Conservation (phyloP, 2,797 vertebrate genomes). For the Sebastes umbrosus region DNA sequence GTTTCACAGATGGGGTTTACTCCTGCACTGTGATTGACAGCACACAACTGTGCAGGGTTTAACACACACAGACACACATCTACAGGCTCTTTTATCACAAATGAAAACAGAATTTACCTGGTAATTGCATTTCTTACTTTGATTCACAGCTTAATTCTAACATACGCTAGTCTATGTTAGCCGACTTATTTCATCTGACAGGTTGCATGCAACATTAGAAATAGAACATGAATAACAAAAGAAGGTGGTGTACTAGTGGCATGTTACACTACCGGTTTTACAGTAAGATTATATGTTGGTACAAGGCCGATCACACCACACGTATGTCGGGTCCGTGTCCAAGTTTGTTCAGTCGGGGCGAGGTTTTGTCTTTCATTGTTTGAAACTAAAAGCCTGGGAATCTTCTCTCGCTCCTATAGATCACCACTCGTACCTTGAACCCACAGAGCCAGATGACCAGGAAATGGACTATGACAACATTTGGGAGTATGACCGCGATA, state of each 20-base stretch:
- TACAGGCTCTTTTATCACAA: not conserved
- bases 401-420: slow-evolving; percentile 69
- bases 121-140: not conserved
- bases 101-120: slow-evolving; percentile 15
- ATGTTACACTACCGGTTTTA: slow-evolving; percentile 48
- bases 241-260: slow-evolving; percentile 1
- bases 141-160: not conserved
- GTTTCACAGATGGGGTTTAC: slow-evolving; percentile 49
- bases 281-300: slow-evolving; percentile 27
- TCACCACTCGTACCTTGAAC: slow-evolving; percentile 81
- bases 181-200: not conserved
- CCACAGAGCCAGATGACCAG: slow-evolving; percentile 84
- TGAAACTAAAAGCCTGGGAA: slow-evolving; percentile 59
- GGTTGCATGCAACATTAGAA: not conserved
- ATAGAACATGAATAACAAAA: not conserved
- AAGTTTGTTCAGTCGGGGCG: slow-evolving; percentile 30
- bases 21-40: slow-evolving; percentile 49
- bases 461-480: slow-evolving; percentile 89
- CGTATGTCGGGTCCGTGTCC: slow-evolving; percentile 1
- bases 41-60: slow-evolving; percentile 54
- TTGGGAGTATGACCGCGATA: slow-evolving; percentile 81
- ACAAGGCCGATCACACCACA: slow-evolving; percentile 15
- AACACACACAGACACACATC: not conserved
- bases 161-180: not conserved
- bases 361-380: slow-evolving; percentile 45